Conservation (phyloP, 37 sponge, comb jelly and placozoan genomes). For the Haliclona indistincta region DNA sequence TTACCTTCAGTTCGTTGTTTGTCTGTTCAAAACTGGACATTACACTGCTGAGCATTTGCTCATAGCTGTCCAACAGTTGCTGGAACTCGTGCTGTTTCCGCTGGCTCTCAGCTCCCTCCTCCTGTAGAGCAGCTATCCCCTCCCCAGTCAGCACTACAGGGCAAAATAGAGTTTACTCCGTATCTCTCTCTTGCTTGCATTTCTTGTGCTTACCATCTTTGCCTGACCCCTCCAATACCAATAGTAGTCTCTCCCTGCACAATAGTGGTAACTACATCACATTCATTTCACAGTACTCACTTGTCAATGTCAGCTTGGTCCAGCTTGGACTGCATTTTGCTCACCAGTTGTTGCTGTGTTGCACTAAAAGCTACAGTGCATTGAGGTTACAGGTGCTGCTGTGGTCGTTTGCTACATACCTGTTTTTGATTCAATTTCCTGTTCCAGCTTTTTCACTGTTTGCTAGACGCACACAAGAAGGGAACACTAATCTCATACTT, state of each 20-base stretch:
- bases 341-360: neutral
- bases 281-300: no score
- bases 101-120: neutral
- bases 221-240: neutral
- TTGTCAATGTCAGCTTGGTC: neutral
- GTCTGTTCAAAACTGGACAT: neutral
- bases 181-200: neutral
- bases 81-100: neutral
- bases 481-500: no score
- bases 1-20: neutral
- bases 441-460: neutral
- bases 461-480: no score
- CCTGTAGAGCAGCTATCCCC: neutral
- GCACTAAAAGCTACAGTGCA: neutral
- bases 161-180: neutral
- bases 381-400: neutral
- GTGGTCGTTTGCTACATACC: neutral
- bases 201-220: constrained; percentile 5
- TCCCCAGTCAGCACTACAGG: constrained; percentile 2
- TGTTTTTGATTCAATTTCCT: neutral
- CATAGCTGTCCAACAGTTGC: neutral
- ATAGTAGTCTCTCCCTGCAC: constrained; percentile 4
- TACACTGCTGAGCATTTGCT: neutral
- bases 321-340: neutral
- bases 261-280: no score